These are phyloP conservation scores for Propsilocerus akamusi DNA, from an alignment of 1,140 invertebrate genomes.

Conservation along the genomic window DNA sequence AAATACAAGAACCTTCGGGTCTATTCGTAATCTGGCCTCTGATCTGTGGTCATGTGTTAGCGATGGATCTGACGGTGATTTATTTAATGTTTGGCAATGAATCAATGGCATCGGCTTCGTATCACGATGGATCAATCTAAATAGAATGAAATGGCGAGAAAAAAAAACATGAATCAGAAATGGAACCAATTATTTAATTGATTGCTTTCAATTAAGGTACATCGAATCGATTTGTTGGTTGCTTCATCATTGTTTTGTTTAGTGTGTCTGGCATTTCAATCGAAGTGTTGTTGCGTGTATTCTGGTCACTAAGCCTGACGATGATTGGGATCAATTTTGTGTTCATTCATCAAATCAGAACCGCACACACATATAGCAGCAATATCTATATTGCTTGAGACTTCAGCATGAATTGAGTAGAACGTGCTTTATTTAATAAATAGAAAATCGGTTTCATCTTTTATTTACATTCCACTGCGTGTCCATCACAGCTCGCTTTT, in stretches of 20 bases:
- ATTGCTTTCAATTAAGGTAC: too few relatives aligned
- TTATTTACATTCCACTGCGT: constrained; percentile 1
- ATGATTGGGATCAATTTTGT: too few relatives aligned
- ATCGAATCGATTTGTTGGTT: too few relatives aligned
- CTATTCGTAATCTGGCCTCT: constrained; percentile 61
- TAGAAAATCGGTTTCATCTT: not conserved
- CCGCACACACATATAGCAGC: not conserved
- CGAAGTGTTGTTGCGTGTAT: too few relatives aligned
- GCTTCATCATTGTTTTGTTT: too few relatives aligned
- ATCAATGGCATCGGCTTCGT: constrained; percentile 58
- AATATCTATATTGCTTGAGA: not conserved
- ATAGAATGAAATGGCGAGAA: constrained; percentile 8
- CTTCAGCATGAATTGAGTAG: not conserved
- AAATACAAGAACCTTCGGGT: constrained; percentile 83
- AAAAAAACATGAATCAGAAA: not conserved
- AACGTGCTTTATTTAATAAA: constrained; percentile 2
- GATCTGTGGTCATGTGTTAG: constrained; percentile 59
- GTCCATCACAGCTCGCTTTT: not conserved
- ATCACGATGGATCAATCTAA: constrained; percentile 51
- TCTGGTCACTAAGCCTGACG: too few relatives aligned
- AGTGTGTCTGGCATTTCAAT: too few relatives aligned
- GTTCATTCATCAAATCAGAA: too few relatives aligned
- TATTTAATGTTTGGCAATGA: constrained; percentile 50
- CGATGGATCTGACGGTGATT: constrained; percentile 31
- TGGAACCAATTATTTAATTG: not conserved